These are phyloP conservation scores for Manacus vitellinus DNA, from an alignment of 2,113 vertebrate genomes.

Conservation along the genomic window DNA sequence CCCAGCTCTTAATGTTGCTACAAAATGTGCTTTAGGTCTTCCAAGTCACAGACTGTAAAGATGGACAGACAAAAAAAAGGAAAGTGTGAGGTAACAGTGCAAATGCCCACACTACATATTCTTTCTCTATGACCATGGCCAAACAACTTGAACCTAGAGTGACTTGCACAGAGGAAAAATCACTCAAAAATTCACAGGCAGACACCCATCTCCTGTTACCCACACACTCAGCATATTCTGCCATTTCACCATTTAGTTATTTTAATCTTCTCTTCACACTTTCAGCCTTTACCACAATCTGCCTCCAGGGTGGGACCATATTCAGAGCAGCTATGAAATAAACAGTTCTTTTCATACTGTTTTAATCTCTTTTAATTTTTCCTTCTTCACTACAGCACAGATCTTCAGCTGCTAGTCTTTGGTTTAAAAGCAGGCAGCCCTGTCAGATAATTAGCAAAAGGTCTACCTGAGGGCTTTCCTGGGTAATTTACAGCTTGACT, in stretches of 20 bases:
- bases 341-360: not conserved
- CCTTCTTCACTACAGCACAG: not conserved
- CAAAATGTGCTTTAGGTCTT: not conserved
- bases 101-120: not conserved
- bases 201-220: not conserved
- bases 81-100: not conserved
- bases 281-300: not conserved
- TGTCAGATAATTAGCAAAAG: not conserved
- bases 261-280: not conserved
- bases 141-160: not conserved
- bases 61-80: not conserved
- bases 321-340: not conserved
- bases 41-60: not conserved
- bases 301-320: not conserved
- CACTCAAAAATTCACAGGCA: not conserved
- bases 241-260: not conserved
- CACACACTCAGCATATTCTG: not conserved
- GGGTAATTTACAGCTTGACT: slow-evolving; percentile 25
- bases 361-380: not conserved
- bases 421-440: not conserved
- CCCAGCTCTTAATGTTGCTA: not conserved
- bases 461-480: slow-evolving; percentile 18
- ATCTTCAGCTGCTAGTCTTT: not conserved
- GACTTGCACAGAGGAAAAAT: not conserved
- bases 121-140: not conserved